Base-by-base conservation (phyloP, 2,113 vertebrate genomes). In the Hippopotamus amphibius region DNA sequence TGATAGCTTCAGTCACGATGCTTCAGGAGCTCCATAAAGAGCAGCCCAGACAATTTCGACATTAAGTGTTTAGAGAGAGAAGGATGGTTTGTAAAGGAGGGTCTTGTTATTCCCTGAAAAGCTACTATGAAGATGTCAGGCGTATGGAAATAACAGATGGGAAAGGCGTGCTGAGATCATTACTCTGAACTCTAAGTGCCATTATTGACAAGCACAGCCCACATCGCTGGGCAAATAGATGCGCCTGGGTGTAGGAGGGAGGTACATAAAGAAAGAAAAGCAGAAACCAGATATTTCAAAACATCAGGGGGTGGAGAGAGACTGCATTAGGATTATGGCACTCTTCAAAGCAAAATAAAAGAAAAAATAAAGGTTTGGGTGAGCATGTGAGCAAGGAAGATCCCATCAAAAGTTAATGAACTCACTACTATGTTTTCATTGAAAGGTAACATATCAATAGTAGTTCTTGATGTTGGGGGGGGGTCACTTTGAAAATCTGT, bases 131-230 rank as follows among this genome's bases (percentile, higher is more conserved):
- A 95, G 74, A 93, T 11, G 33, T 96, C 82, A 93, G 89, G 76
- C 15, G 24, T 79, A 92, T 59, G 65, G 92, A 95, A 91, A 94
- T 93, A 86, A 95, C 95, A 95, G 96, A 90, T 96, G 95, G 93
- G 84, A 41, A 33, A 74, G 80, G 93, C 41, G 7, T 48, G 53
- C 5, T 0, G 0, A 65, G 0, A 53, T 88, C 3, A 4, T 90
- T 83, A 22, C 46, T 90, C 65, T 80, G 88, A 95, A 72, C 33
- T 65, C 11, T 57, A 71, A 97, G 90, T n/a, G 68, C 55, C 0
- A 0, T 72, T 96, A 57, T 61, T 86, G 76, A 88, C 92, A 80
- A 61, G 66, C 41, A 14, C 19, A 83, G 6, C 48, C 65, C 85
- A 93, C n/a, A 22, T 68, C 22, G 1, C 30, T 65, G 33, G 92